Base-by-base conservation (phyloP, 2,888 invertebrate species). In the Camptogramma bilineatum region DNA sequence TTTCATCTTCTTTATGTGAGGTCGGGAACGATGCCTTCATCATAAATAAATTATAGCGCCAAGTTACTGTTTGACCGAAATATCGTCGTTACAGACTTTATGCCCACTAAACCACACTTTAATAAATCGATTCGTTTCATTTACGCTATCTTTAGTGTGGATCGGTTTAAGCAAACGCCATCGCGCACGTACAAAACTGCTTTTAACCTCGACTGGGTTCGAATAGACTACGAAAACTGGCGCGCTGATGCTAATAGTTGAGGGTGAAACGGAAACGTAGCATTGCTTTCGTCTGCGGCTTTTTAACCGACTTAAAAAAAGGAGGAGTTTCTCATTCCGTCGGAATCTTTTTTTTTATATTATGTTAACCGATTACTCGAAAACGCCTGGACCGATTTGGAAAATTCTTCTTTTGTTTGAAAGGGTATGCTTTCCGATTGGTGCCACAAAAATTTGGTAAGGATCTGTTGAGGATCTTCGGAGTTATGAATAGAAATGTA, bases 11-110 rank as follows among this genome's bases (percentile, higher is more conserved):
- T 50, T 55, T 55, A 50, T 51, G 39, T 42, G 42, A 59, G 46
- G 52, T 52, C 28, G 19, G 52, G 8, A 18, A 52, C 46, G 59
- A 53, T 53, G 48, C 16, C 16, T 44, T 52, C 24, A 4, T 21
- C 21, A 53, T 50, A 61, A 48, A 54, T 50, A 53, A 60, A 54
- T 61, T 34, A 61, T 50, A 54, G 61, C 13, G n/a, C 53, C 39
- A 16, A 50, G 48, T 61, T 54, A 61, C 54, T 53, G 54, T 48
- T 50, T 61, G 54, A 50, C 54, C 54, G 61, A 61, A 61, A 61
- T 61, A 61, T 61, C 42, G 50, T 55, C 61, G 54, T 61, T 50
- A 54, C 28, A 28, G 61, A 50, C 17, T 55, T 61, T 50, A 61
- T 61, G 44, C 42, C 19, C 34, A 51, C 51, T 55, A 62, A 62